phyloP scores from a whole-genome alignment of 2,797 vertebrate genomes.

The Odontamblyopus lacepedii region DNA sequence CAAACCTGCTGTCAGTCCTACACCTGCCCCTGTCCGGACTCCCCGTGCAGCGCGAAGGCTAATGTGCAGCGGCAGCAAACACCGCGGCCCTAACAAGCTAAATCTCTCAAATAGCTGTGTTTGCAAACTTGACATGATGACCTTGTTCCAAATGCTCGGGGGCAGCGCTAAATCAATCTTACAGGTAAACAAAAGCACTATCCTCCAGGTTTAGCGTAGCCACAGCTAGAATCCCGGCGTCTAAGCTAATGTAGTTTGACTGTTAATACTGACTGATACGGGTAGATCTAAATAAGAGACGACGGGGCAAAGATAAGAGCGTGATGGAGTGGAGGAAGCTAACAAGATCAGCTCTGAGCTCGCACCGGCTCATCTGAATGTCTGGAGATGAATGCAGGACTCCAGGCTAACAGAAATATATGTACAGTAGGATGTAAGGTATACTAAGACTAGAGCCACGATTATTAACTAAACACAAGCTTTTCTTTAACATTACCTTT shows the following conservation, averaged over 20 bases:
- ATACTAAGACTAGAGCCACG: too few species aligned
- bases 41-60: not conserved
- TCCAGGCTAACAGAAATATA: not conserved
- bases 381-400: not conserved
- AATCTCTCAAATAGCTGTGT: constrained; percentile 11
- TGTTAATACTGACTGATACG: not conserved
- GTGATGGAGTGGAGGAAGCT: not conserved
- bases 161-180: constrained; percentile 15
- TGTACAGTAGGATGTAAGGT: too few species aligned
- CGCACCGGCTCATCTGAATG: not conserved
- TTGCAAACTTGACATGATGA: constrained; percentile 19
- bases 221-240: not conserved
- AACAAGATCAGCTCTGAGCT: constrained; percentile 10
- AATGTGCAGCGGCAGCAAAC: constrained; percentile 8
- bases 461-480: too few species aligned
- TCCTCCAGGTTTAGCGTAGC: not conserved
- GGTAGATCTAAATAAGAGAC: constrained; percentile 6
- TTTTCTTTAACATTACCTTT: too few species aligned
- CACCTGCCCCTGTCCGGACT: not conserved
- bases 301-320: not conserved
- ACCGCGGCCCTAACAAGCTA: not conserved
- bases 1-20: not conserved
- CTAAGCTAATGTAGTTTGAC: not conserved
- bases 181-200: constrained; percentile 10
- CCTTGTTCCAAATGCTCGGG: constrained; percentile 12